Evolutionary conservation across 2,797 vertebrate genomes (phyloP), one percentile per base, ranked within the genome.

Genomic region (Danio tinwini): DNA sequence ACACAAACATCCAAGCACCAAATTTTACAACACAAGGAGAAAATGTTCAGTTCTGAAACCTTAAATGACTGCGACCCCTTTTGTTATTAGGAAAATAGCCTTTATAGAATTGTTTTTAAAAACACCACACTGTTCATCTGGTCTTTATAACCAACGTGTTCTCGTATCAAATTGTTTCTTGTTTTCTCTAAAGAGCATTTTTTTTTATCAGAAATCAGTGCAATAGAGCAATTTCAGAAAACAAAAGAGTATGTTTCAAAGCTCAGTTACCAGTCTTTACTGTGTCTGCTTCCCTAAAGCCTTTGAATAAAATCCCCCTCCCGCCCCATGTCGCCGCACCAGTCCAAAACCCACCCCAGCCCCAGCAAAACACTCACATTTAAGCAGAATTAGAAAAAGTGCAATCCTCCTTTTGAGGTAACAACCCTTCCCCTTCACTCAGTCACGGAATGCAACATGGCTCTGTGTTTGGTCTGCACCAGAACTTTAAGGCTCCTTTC

Each of bases 401-500:
- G 91, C 90, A 92, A 86, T 89, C 90, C 86, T 88, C 85, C 71
- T 83, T 17, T 81, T 89, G 88, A 91, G 88, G 86, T 84, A 91
- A 88, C 87, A 89, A 90, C 85, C 89, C 83, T 81, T 85, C 83
- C 74, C 83, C 67, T 88, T 88, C 84, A 83, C 85, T 87, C 84
- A 90, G 67, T 88, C 81, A 84, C 86, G 87, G 84, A 86, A 91
- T 86, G 90, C 84, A 55, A 83, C 84, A 82, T 80, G 87, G 90
- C 90, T 92, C 91, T 85, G 73, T 81, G 91, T 94, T 93, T 93
- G 93, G 91, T 94, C 93, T 94, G 93, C 93, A 94, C 93, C 93
- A 93, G 90, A 82, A 64, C 76, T 82, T 84, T 86, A 87, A 90
- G 90, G 86, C 88, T 91, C 83, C 83, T 87, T 88, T 90, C 86